phyloP scores from a whole-genome alignment of 2,797 vertebrate genomes.

The Morelia viridis region DNA sequence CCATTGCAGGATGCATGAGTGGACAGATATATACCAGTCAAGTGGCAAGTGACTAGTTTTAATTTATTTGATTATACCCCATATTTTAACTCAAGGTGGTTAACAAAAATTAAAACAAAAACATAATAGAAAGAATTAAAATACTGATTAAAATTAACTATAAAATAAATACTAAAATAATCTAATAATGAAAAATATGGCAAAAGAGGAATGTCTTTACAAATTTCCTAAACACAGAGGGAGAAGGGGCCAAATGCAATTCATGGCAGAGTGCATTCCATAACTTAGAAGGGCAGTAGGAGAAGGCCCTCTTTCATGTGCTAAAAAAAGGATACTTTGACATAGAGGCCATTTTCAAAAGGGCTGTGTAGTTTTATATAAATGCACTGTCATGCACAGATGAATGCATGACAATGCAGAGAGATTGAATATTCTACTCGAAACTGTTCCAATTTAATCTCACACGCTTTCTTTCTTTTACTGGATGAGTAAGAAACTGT shows the following conservation, averaged over 20 bases:
- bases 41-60: not conserved
- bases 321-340: not conserved
- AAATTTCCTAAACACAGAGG: not conserved
- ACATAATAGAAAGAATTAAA: not conserved
- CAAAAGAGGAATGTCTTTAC: not conserved
- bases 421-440: not conserved
- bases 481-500: not conserved
- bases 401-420: not conserved
- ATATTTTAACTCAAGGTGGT: not conserved
- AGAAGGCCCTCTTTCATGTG: not conserved
- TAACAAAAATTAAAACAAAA: not conserved
- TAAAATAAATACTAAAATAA: not conserved
- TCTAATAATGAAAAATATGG: not conserved
- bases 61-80: not conserved
- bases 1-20: not conserved
- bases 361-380: not conserved
- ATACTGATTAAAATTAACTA: not conserved
- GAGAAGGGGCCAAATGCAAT: not conserved
- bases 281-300: not conserved
- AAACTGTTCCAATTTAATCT: not conserved
- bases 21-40: not conserved
- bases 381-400: not conserved
- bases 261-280: not conserved
- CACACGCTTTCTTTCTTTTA: not conserved
- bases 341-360: not conserved